Evolutionary conservation across 2,113 vertebrate species (phyloP), one percentile per base, ranked within the genome.

Genomic region (Mesitornis unicolor): DNA sequence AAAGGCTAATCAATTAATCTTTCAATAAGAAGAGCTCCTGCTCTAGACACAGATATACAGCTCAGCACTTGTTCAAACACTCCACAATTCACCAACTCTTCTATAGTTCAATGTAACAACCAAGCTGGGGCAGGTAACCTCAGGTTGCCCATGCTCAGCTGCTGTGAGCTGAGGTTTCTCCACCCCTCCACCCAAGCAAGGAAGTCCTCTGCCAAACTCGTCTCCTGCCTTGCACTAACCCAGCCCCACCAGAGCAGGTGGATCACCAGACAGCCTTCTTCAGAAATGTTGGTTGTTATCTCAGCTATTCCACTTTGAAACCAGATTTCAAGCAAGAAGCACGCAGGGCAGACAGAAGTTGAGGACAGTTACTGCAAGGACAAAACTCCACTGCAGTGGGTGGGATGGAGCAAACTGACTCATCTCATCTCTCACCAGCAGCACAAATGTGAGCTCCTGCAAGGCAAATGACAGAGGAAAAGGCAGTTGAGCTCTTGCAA

Each of bases 81-180:
- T 76, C 24, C 33, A 18, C 35, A 40, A 8, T 76, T 93, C 48
- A 60, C 20, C 14, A 60, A 57, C 22, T 8, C 31, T 75, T 45
- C 61, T 75, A 60, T 25, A 26, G 10, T 25, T 48, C 36, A 35
- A 67, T 65, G 35, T 22, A 80, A 64, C 40, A 54, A 38, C 57
- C 47, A 20, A 38, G 16, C 11, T 40, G 33, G 40, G 29, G 25
- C 38, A 38, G 77, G 43, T 15, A 43, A 45, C 33, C 24, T 31
- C 45, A 61, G 31, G 10, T 13, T 11, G 6, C 17, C 16, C 12
- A 7, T 2, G 10, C 38, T 51, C 4, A 1, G 1, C 3, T 40
- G 43, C 43, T 73, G 20, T 15, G 51, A 84, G 36, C 2, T 84
- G 56, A 74, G 13, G 18, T n/a, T 79, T 67, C 43, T 35, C 42